Evolutionary conservation across 2,113 vertebrate genomes (phyloP).

Genomic region (Leucosticte australis): DNA sequence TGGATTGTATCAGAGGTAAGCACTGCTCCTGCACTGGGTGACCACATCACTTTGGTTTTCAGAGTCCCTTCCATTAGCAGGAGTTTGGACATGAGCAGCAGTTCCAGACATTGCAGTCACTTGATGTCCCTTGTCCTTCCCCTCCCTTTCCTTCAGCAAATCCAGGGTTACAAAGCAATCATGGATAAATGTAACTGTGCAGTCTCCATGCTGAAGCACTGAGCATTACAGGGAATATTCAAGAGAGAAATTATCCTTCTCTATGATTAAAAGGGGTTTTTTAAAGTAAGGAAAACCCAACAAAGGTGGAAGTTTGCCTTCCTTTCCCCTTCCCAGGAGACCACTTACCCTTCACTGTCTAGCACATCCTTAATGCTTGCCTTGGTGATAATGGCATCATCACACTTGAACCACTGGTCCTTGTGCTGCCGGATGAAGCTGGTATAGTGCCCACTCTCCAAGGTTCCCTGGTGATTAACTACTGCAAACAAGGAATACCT

Average conservation of each 20-base stretch:
- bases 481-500: slow-evolving; percentile 99
- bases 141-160: neutral
- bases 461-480: slow-evolving; percentile 98
- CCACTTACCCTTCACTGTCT: slow-evolving; percentile 95
- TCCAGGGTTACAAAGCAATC: neutral
- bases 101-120: neutral
- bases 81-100: neutral
- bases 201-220: neutral
- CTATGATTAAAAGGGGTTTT: neutral
- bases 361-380: slow-evolving; percentile 98
- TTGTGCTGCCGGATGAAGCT: slow-evolving; percentile 99
- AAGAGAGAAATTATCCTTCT: neutral
- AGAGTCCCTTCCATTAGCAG: neutral
- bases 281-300: neutral
- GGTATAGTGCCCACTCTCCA: slow-evolving; percentile 99
- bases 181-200: neutral
- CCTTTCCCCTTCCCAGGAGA: neutral
- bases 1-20: neutral
- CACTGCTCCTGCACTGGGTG: neutral
- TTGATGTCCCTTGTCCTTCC: neutral
- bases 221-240: neutral
- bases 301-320: neutral
- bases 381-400: slow-evolving; percentile 99
- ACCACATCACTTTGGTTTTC: neutral
- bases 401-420: slow-evolving; percentile 99